These are phyloP conservation scores for Corythornis madagascariensis DNA, from an alignment of 2,113 vertebrate genomes.

Conservation along the genomic window DNA sequence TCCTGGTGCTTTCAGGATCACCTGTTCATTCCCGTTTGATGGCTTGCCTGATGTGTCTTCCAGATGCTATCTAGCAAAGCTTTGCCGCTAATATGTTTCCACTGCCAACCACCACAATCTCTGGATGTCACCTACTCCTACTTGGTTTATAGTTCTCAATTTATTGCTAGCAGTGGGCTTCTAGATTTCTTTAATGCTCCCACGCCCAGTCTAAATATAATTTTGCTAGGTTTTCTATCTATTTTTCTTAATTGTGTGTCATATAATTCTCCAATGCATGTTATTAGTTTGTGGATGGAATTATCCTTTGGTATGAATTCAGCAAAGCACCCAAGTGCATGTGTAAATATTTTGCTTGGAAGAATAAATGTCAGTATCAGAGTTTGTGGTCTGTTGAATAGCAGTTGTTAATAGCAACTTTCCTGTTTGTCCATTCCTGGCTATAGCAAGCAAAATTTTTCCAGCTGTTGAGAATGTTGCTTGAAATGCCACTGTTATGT, in stretches of 20 bases:
- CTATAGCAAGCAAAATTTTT: background rate
- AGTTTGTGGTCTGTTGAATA: background rate
- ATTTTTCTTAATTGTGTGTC: background rate
- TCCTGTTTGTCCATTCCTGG: background rate
- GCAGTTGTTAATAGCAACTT: background rate
- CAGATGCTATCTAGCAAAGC: background rate
- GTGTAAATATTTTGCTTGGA: background rate
- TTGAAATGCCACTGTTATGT: background rate
- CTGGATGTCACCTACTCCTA: background rate
- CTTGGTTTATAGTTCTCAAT: background rate
- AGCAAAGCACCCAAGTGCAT: background rate
- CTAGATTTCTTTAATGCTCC: background rate
- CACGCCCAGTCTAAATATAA: background rate
- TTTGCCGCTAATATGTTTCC: background rate
- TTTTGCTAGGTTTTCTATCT: background rate
- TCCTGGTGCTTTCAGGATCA: background rate
- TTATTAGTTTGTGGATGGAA: background rate
- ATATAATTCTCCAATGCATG: background rate
- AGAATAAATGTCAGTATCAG: background rate
- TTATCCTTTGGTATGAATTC: background rate
- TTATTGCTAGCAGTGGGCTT: background rate
- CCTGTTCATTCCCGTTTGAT: background rate
- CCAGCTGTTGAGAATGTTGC: background rate
- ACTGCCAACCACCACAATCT: background rate
- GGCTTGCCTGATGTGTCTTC: background rate